Conservation (phyloP, 2,888 invertebrate species). For the Oegoconia quadripuncta region DNA sequence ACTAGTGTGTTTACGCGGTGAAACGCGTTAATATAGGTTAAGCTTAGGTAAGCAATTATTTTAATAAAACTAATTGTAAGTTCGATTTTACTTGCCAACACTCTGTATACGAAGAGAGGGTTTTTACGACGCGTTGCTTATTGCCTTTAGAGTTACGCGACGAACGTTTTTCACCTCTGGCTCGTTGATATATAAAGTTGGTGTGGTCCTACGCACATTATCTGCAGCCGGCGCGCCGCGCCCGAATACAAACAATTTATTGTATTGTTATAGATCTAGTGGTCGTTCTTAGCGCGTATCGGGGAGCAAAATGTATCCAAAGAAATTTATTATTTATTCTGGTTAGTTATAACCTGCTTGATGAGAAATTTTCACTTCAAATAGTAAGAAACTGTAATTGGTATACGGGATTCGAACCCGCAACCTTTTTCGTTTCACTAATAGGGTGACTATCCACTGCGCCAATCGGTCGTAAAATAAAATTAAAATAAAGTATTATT, state of each 20-base stretch:
- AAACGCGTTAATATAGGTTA: too few species aligned
- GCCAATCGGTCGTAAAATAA: too few species aligned
- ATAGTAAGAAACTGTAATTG: too few species aligned
- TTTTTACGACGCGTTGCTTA: constrained; percentile 33
- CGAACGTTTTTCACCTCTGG: constrained; percentile 51
- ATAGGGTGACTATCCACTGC: too few species aligned
- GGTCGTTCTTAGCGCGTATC: constrained; percentile 50
- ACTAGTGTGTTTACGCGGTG: too few species aligned
- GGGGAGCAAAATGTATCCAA: constrained; percentile 29
- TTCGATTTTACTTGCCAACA: neutral
- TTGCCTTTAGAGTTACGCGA: constrained; percentile 48
- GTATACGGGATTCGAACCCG: too few species aligned
- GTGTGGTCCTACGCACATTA: constrained; percentile 60
- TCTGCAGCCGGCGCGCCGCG: constrained; percentile 47
- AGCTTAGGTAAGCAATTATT: too few species aligned
- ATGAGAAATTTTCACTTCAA: too few species aligned
- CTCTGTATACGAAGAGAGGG: constrained; percentile 11
- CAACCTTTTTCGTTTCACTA: too few species aligned
- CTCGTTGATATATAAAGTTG: constrained; percentile 50
- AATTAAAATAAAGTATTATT: too few species aligned
- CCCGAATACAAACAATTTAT: constrained; percentile 65
- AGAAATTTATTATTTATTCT: neutral
- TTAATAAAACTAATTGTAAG: neutral
- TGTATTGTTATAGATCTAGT: constrained; percentile 62
- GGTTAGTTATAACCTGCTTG: too few species aligned